Evolutionary conservation across 2,888 invertebrate genomes (phyloP).

Genomic region (Ennomos erosarius): DNA sequence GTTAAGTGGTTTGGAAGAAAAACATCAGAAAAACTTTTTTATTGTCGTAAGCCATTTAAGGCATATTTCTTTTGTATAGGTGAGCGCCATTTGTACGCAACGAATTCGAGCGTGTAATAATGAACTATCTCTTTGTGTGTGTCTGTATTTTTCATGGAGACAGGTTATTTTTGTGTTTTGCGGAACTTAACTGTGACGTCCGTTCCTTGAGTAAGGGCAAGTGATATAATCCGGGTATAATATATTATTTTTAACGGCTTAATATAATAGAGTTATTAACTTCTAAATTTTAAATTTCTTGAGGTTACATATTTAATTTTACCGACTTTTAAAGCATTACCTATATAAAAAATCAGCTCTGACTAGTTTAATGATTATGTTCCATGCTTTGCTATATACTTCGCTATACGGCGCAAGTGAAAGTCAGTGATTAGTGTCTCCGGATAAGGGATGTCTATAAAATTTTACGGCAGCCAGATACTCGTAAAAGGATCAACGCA

Average conservation of each 20-base stretch:
- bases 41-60: constrained; percentile 80
- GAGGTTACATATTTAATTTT: too few relatives aligned
- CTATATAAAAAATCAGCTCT: too few relatives aligned
- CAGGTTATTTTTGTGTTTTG: constrained; percentile 33
- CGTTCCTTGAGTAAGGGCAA: too few relatives aligned
- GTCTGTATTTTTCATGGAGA: constrained; percentile 43
- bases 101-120: constrained; percentile 46
- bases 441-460: constrained; percentile 53
- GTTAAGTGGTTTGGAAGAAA: constrained; percentile 86
- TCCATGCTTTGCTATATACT: not conserved
- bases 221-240: too few relatives aligned
- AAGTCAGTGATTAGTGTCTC: constrained; percentile 33
- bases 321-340: too few relatives aligned
- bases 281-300: too few relatives aligned
- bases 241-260: too few relatives aligned
- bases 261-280: too few relatives aligned
- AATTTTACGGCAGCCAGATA: constrained; percentile 61
- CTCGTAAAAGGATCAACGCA: constrained; percentile 62
- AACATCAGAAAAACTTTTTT: constrained; percentile 84
- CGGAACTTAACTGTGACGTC: too few relatives aligned
- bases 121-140: constrained; percentile 48
- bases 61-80: constrained; percentile 66
- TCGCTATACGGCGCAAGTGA: constrained; percentile 6
- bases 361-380: not conserved
- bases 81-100: constrained; percentile 53